These are phyloP conservation scores for Octonoba sinensis DNA, from an alignment of 2,888 invertebrate genomes.

Conservation along the genomic window DNA sequence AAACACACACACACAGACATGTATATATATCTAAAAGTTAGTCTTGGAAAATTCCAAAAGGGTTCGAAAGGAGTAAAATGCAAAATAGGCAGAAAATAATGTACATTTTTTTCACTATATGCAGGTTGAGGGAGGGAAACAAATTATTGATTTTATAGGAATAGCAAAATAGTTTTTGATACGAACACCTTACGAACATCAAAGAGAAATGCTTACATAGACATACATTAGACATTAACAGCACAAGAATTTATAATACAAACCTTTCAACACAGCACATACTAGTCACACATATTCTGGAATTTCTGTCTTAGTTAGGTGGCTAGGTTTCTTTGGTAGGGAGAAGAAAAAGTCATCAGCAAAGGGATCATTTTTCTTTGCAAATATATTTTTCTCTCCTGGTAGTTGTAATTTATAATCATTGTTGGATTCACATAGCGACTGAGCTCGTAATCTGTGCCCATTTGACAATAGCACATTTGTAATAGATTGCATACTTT, in stretches of 20 bases:
- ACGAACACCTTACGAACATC: background rate
- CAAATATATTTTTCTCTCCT: slow-evolving; percentile 77
- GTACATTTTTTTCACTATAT: too few relatives aligned
- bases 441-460: slow-evolving; percentile 46
- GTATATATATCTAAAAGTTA: too few relatives aligned
- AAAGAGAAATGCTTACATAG: background rate
- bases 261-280: slow-evolving; percentile 49
- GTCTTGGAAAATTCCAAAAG: too few relatives aligned
- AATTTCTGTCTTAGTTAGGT: slow-evolving; percentile 53
- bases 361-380: slow-evolving; percentile 87
- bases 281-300: slow-evolving; percentile 57
- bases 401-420: slow-evolving; percentile 22
- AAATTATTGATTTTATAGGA: too few relatives aligned
- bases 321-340: slow-evolving; percentile 55
- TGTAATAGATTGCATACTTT: slow-evolving; percentile 60
- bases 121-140: too few relatives aligned
- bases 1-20: too few relatives aligned
- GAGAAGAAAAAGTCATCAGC: slow-evolving; percentile 81
- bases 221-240: background rate
- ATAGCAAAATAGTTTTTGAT: too few relatives aligned
- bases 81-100: too few relatives aligned
- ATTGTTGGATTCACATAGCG: slow-evolving; percentile 30
- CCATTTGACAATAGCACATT: slow-evolving; percentile 54
- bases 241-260: slow-evolving; percentile 9
- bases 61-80: too few relatives aligned